Evolutionary conservation across 2,113 vertebrate genomes (phyloP).

Genomic region (Oreochromis niloticus): DNA sequence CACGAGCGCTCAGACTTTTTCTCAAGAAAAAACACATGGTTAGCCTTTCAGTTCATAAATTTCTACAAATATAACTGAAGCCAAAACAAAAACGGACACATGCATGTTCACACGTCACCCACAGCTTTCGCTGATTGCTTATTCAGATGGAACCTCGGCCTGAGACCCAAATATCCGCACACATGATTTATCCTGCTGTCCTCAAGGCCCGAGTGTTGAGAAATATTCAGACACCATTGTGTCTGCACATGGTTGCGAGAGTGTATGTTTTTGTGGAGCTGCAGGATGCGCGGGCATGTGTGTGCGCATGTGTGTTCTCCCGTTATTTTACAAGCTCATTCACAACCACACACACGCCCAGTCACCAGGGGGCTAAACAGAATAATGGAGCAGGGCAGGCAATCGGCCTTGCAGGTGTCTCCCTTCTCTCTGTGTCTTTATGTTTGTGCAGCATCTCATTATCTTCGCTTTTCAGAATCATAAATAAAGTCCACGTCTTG

Average conservation of each 20-base stretch:
- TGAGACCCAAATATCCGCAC: constrained; percentile 43
- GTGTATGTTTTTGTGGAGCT: not conserved
- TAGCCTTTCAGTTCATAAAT: not conserved
- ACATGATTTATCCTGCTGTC: constrained; percentile 47
- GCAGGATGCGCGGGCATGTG: not conserved
- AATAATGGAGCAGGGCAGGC: not conserved
- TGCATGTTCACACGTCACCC: not conserved
- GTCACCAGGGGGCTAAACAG: constrained; percentile 35
- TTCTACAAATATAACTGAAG: not conserved
- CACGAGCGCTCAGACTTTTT: not conserved
- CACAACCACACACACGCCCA: constrained; percentile 19
- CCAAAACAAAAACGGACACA: not conserved
- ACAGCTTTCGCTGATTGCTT: constrained; percentile 1
- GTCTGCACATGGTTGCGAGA: constrained; percentile 12
- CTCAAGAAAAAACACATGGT: not conserved
- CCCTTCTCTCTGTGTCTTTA: not conserved
- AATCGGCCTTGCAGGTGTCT: constrained; percentile 14
- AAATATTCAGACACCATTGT: constrained; percentile 54
- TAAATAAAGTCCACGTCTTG: not conserved
- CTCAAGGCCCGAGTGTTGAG: constrained; percentile 34
- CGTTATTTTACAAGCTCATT: constrained; percentile 32
- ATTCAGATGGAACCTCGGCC: constrained; percentile 34
- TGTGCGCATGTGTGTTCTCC: not conserved
- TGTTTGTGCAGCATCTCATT: not conserved
- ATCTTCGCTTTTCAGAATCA: not conserved